These are phyloP conservation scores for Kradibia gibbosae DNA, from an alignment of 1,140 invertebrate species.

Conservation along the genomic window DNA sequence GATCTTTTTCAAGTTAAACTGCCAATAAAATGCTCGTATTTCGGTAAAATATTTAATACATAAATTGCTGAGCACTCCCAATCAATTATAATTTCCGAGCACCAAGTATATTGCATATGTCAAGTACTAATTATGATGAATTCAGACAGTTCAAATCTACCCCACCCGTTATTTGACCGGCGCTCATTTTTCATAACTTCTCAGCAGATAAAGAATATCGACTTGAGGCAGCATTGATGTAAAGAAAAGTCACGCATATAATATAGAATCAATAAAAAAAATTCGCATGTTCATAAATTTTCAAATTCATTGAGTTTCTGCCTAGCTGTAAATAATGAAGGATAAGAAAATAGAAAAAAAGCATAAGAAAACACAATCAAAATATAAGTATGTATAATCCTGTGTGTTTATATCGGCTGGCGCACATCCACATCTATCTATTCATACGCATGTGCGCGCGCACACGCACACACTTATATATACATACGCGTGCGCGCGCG, in stretches of 20 bases:
- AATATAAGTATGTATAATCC: neutral
- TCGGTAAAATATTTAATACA: too few relatives aligned
- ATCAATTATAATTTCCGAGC: slow-evolving; percentile 24
- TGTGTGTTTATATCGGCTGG: too few relatives aligned
- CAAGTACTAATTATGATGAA: slow-evolving; percentile 25
- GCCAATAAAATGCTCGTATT: too few relatives aligned
- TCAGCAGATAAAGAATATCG: neutral
- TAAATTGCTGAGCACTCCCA: neutral
- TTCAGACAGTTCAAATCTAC: too few relatives aligned
- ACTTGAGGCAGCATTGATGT: neutral
- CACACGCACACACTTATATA: neutral
- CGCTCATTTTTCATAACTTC: too few relatives aligned
- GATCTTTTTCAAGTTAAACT: too few relatives aligned
- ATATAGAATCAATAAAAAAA: neutral
- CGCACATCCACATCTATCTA: too few relatives aligned
- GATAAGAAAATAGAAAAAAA: neutral
- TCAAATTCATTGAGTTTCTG: neutral
- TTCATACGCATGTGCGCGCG: neutral
- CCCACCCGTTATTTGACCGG: too few relatives aligned
- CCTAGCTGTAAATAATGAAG: neutral
- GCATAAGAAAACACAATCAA: too few relatives aligned
- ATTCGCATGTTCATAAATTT: neutral
- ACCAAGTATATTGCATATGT: neutral
- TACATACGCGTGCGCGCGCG: neutral
- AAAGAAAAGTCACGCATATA: neutral